These are phyloP conservation scores for Leptonema lineaticorne DNA, from an alignment of 1,140 invertebrate species.

Conservation along the genomic window DNA sequence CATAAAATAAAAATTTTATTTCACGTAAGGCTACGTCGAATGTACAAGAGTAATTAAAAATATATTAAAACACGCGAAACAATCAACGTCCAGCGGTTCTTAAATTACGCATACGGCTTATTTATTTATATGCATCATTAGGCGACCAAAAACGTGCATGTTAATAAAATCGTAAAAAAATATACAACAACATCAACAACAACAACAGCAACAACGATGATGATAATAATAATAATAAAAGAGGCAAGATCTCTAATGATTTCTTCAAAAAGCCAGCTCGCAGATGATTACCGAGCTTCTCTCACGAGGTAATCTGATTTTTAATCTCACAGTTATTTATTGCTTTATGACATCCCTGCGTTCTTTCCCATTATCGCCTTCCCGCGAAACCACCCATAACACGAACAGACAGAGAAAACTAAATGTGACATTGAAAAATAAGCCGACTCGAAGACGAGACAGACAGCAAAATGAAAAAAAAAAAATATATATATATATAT, in stretches of 20 bases:
- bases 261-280: slow-evolving; percentile 15
- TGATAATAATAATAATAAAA: background rate
- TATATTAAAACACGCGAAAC: background rate
- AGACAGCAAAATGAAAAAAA: slow-evolving; percentile 29
- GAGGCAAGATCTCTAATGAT: slow-evolving; percentile 24
- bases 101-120: background rate
- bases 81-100: background rate
- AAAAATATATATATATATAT: slow-evolving; percentile 27
- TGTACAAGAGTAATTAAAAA: too few species aligned
- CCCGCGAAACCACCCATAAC: slow-evolving; percentile 39
- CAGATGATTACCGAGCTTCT: slow-evolving; percentile 16
- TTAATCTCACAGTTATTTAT: slow-evolving; percentile 42
- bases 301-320: slow-evolving; percentile 29
- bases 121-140: background rate
- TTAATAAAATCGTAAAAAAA: background rate
- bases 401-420: slow-evolving; percentile 24
- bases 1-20: too few species aligned
- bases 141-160: background rate
- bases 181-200: background rate
- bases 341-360: slow-evolving; percentile 39
- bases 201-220: background rate
- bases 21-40: too few species aligned
- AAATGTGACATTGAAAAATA: slow-evolving; percentile 41
- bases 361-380: slow-evolving; percentile 40
- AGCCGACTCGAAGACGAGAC: slow-evolving; percentile 22